phyloP scores from a whole-genome alignment of 2,888 invertebrate genomes.

The Diabrotica balteata region DNA sequence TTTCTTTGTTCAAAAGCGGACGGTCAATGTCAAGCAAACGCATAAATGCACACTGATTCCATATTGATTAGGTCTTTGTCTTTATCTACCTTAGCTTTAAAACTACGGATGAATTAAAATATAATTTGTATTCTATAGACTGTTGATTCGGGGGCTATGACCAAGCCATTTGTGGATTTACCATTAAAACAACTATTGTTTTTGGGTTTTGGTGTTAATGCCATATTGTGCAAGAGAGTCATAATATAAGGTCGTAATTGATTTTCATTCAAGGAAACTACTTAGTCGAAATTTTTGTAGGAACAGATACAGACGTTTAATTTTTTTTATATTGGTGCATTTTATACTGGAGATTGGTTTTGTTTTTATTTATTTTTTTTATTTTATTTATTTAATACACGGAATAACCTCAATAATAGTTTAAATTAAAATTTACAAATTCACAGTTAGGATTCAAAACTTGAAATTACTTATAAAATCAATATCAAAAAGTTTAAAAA shows the following conservation, averaged over 20 bases:
- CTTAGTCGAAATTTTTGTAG: slow-evolving; percentile 31
- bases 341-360: too few species aligned
- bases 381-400: too few species aligned
- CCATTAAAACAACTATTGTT: neutral
- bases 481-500: too few species aligned
- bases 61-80: neutral
- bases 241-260: slow-evolving; percentile 11
- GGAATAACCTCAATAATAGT: too few species aligned
- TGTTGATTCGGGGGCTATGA: neutral
- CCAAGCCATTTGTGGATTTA: neutral
- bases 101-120: neutral
- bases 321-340: too few species aligned
- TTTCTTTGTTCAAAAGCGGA: neutral
- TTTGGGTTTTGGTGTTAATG: slow-evolving; percentile 1
- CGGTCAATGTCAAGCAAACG: slow-evolving; percentile 6
- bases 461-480: too few species aligned
- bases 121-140: neutral
- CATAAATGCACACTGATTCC: slow-evolving; percentile 1
- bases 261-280: slow-evolving; percentile 27
- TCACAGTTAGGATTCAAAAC: too few species aligned
- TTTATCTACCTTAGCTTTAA: too few species aligned
- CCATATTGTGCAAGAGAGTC: neutral
- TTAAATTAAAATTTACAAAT: too few species aligned
- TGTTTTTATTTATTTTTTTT: too few species aligned
- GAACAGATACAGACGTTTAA: too few species aligned